phyloP scores from a whole-genome alignment of 2,113 vertebrate species.

The Xenopus borealis region DNA sequence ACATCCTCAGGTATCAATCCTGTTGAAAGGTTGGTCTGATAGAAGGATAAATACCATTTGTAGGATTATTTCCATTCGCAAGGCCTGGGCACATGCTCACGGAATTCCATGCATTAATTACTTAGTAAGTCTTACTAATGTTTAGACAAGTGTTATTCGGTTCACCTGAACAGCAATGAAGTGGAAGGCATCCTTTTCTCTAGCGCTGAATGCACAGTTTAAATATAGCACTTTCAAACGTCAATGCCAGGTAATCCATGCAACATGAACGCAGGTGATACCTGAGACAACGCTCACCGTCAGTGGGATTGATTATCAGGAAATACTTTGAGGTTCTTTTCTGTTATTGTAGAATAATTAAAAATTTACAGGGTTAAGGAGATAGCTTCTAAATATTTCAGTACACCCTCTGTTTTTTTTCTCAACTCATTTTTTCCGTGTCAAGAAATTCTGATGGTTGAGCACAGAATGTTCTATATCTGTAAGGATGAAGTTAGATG shows the following conservation, averaged over 20 bases:
- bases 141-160: not conserved
- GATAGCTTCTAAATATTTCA: conserved; percentile 37
- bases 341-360: conserved; percentile 24
- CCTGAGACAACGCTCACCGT: not conserved
- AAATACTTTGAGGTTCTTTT: conserved; percentile 8
- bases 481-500: not conserved
- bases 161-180: not conserved
- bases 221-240: conserved; percentile 7
- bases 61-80: no score
- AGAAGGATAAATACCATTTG: no score
- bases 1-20: no score
- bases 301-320: conserved; percentile 18
- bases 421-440: not conserved
- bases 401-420: not conserved
- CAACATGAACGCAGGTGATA: conserved; percentile 18
- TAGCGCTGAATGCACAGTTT: not conserved
- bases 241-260: not conserved
- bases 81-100: no score
- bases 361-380: conserved; percentile 37
- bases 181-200: not conserved
- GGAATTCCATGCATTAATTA: not conserved
- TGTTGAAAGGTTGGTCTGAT: no score
- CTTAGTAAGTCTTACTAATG: not conserved
- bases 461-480: not conserved
- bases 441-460: not conserved